A percentile compares a stretch with the other conserved stretches of the same genome.
Conservation (phyloP, 2,113 vertebrate species). For the Chiloscyllium plagiosum region DNA sequence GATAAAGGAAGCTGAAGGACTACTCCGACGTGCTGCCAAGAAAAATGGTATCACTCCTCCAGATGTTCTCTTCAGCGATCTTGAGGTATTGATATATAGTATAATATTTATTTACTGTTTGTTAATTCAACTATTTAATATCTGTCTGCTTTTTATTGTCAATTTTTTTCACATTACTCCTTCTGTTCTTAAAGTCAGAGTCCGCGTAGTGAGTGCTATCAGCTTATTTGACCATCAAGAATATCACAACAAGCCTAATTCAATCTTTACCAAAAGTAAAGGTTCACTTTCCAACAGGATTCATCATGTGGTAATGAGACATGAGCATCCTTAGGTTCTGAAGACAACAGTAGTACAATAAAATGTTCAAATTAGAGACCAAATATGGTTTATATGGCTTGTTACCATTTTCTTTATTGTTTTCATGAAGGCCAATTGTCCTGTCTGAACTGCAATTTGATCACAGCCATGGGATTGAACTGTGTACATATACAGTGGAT, state of each 20-base stretch:
- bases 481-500: not conserved
- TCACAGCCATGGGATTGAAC: no score
- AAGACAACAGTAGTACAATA: not conserved
- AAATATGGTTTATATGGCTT: no score
- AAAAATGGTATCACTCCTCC: constrained; percentile 65
- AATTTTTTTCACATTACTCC: not conserved
- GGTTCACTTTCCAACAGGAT: no score
- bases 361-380: no score
- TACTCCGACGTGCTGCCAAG: constrained; percentile 71
- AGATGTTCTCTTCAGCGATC: constrained; percentile 60
- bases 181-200: not conserved
- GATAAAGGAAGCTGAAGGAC: constrained; percentile 71
- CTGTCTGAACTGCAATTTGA: no score
- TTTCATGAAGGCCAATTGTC: no score
- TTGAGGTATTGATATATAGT: not conserved
- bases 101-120: not conserved
- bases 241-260: not conserved
- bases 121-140: not conserved
- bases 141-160: not conserved
- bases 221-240: not conserved
- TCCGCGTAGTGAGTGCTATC: no score
- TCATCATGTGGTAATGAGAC: not conserved
- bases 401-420: no score
- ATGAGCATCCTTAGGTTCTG: not conserved
- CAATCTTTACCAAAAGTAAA: not conserved